Conservation (phyloP, 2,888 invertebrate genomes). For the Charanyca ferruginea region DNA sequence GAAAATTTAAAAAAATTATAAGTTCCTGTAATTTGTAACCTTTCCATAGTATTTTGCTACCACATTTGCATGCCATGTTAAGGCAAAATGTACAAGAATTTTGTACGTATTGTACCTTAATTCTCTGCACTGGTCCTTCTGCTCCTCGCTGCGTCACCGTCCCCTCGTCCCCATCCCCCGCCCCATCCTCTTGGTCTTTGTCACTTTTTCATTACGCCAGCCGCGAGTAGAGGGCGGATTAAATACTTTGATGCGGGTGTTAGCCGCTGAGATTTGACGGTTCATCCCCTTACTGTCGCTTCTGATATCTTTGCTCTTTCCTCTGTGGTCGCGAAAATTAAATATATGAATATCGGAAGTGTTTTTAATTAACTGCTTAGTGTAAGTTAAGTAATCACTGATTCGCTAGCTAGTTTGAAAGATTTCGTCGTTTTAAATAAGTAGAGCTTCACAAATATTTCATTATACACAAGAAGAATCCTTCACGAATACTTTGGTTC, state of each 20-base stretch:
- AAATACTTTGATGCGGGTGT: constrained; percentile 70
- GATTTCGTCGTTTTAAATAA: too few relatives aligned
- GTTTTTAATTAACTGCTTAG: constrained; percentile 33
- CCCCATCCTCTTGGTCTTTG: constrained; percentile 52
- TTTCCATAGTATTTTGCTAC: too few relatives aligned
- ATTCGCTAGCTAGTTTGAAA: too few relatives aligned
- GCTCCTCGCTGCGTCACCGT: neutral
- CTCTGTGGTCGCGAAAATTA: neutral
- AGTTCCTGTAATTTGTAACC: too few relatives aligned
- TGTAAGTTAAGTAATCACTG: too few relatives aligned
- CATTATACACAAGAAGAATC: too few relatives aligned
- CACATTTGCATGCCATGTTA: too few relatives aligned
- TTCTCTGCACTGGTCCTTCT: constrained; percentile 20
- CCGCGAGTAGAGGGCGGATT: constrained; percentile 65
- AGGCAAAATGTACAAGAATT: too few relatives aligned
- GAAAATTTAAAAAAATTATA: too few relatives aligned
- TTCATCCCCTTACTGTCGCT: constrained; percentile 22
- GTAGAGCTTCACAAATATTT: too few relatives aligned
- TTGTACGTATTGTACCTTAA: too few relatives aligned
- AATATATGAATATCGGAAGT: constrained; percentile 3
- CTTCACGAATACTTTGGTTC: too few relatives aligned
- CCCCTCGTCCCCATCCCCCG: constrained; percentile 6
- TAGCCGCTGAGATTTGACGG: constrained; percentile 45
- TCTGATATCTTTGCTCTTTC: constrained; percentile 32
- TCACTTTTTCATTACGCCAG: constrained; percentile 70